Evolutionary conservation across 92 coral and sea anemone species (phyloP).

Genomic region (Epizoanthus illoricatus): DNA sequence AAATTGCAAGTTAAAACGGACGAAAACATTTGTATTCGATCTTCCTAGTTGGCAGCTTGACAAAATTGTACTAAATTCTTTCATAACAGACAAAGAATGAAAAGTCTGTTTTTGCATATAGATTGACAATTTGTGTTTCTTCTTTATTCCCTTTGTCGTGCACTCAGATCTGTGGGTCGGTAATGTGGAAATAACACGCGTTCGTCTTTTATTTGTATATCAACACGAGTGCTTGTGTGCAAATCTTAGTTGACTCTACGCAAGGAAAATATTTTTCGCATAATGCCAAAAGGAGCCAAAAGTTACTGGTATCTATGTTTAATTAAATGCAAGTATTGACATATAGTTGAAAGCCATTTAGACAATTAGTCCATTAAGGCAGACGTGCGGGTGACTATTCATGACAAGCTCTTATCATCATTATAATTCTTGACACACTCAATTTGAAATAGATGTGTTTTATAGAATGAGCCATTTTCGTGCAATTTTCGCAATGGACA

Average conservation of each 20-base stretch:
- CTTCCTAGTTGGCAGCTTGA: background rate
- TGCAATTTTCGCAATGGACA: slow-evolving; percentile 41
- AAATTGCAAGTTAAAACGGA: background rate
- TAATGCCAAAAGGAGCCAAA: background rate
- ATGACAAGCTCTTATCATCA: slow-evolving; percentile 15
- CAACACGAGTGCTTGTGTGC: background rate
- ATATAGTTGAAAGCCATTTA: slow-evolving; percentile 53
- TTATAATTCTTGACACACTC: slow-evolving; percentile 33
- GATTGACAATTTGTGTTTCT: background rate
- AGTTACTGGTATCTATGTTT: slow-evolving; percentile 32
- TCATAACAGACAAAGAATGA: slow-evolving; percentile 10
- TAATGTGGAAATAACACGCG: too few relatives aligned
- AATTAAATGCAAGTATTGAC: slow-evolving; percentile 59
- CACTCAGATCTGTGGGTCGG: background rate
- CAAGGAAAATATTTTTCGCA: background rate
- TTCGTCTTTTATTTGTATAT: too few relatives aligned
- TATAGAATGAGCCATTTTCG: slow-evolving; percentile 27
- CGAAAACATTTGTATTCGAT: background rate
- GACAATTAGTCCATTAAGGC: slow-evolving; percentile 64
- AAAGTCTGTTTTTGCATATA: slow-evolving; percentile 10
- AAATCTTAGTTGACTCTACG: background rate
- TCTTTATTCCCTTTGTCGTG: background rate
- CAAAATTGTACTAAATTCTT: background rate
- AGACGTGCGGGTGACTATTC: slow-evolving; percentile 35
- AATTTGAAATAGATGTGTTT: slow-evolving; percentile 24